A percentile compares a stretch with the other conserved stretches of the same genome.
Conservation (phyloP, 2,888 invertebrate genomes). For the Sericinus montela region DNA sequence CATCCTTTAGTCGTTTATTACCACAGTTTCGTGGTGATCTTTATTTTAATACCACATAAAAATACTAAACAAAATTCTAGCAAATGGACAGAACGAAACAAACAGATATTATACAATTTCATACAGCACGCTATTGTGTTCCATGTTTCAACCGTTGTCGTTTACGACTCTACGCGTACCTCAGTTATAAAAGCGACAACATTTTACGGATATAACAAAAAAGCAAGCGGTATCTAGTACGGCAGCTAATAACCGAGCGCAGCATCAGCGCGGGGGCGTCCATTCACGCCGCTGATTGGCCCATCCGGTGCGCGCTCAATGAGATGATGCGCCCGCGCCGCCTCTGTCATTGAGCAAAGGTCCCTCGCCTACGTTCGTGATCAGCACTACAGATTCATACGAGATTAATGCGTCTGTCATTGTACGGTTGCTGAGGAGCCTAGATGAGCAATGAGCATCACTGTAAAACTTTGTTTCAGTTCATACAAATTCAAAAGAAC, state of each 20-base stretch:
- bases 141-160: conserved; percentile 10
- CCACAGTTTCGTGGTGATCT: too few species aligned
- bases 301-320: conserved; percentile 78
- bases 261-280: conserved; percentile 64
- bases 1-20: too few species aligned
- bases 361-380: conserved; percentile 74
- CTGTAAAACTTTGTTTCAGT: not conserved
- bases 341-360: conserved; percentile 75
- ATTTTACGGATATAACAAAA: conserved; percentile 72
- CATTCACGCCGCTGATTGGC: conserved; percentile 78
- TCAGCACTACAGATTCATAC: conserved; percentile 35
- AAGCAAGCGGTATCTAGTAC: conserved; percentile 62
- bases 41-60: too few species aligned
- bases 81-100: not conserved
- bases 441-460: not conserved
- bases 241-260: conserved; percentile 63
- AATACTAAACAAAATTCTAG: not conserved
- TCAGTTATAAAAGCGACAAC: conserved; percentile 68
- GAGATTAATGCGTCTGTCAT: conserved; percentile 22
- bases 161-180: conserved; percentile 63
- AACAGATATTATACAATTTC: not conserved
- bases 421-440: conserved; percentile 1
- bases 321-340: conserved; percentile 73
- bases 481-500: too few species aligned
- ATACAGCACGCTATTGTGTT: not conserved